A percentile compares a stretch with the other conserved stretches of the same genome.
Evolutionary conservation across 64 coral and sea anemone genomes (phyloP).

Genomic region (Anthopleura sola): DNA sequence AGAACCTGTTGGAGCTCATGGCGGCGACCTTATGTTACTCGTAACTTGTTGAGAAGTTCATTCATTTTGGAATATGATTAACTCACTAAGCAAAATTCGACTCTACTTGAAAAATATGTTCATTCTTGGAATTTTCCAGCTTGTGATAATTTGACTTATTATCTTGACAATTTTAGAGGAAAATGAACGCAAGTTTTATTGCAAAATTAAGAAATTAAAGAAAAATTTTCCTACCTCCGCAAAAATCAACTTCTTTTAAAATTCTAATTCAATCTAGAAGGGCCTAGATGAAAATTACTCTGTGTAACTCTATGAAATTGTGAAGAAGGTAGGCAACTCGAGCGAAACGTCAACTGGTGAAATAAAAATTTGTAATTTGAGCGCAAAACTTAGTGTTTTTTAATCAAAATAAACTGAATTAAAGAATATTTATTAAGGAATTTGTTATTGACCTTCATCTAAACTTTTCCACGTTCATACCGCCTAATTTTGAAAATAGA

Average conservation of each 20-base stretch:
- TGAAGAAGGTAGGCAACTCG: too few relatives aligned
- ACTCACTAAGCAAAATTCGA: background rate
- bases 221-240: too few relatives aligned
- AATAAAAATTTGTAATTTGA: too few relatives aligned
- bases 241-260: too few relatives aligned
- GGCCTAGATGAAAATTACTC: too few relatives aligned
- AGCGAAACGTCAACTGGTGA: too few relatives aligned
- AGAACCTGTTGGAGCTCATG: background rate
- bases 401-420: background rate
- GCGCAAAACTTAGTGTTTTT: too few relatives aligned
- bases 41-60: background rate
- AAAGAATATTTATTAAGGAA: background rate
- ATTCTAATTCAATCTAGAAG: too few relatives aligned
- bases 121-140: too few relatives aligned
- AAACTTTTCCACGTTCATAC: background rate
- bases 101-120: background rate
- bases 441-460: background rate
- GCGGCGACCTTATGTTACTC: background rate
- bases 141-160: background rate
- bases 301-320: too few relatives aligned
- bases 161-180: background rate
- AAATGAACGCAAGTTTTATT: background rate
- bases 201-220: background rate
- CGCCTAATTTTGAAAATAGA: background rate
- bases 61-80: background rate